Conservation (phyloP, 2,113 vertebrate species). For the Ciconia boyciana region DNA sequence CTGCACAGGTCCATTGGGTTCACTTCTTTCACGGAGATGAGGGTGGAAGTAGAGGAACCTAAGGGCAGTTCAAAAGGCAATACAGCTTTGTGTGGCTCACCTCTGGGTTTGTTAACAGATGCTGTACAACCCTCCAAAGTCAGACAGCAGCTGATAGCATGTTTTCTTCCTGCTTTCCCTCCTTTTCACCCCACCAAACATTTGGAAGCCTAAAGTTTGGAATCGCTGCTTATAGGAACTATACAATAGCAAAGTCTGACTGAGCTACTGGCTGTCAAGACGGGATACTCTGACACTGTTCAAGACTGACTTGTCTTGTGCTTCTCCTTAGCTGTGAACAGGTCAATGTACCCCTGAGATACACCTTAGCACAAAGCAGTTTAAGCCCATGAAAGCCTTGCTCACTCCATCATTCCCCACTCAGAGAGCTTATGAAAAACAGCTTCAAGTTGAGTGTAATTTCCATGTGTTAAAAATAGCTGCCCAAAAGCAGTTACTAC, state of each 20-base stretch:
- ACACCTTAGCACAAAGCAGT: background rate
- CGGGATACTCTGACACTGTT: background rate
- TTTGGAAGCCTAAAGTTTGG: background rate
- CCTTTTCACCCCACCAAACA: background rate
- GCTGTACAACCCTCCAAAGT: background rate
- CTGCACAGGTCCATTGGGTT: background rate
- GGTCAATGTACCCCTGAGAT: accelerated
- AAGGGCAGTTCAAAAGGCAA: background rate
- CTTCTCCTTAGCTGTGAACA: background rate
- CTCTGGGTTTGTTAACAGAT: background rate
- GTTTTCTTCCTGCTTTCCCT: background rate
- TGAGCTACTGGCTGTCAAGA: background rate
- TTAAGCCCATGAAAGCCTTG: background rate
- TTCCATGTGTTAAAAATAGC: background rate
- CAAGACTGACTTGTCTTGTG: background rate
- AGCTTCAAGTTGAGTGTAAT: background rate
- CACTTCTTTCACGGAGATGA: background rate
- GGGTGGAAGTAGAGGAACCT: background rate
- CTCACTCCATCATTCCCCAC: background rate
- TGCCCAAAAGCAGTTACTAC: background rate
- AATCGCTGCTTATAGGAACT: background rate
- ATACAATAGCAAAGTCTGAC: background rate
- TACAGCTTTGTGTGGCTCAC: background rate
- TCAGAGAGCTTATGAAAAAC: background rate
- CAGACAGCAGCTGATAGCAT: accelerated